Percentiles rank a stretch among this genome's conserved stretches.
Evolutionary conservation across 2,797 vertebrate genomes (phyloP).

Genomic region (Myotis myotis): DNA sequence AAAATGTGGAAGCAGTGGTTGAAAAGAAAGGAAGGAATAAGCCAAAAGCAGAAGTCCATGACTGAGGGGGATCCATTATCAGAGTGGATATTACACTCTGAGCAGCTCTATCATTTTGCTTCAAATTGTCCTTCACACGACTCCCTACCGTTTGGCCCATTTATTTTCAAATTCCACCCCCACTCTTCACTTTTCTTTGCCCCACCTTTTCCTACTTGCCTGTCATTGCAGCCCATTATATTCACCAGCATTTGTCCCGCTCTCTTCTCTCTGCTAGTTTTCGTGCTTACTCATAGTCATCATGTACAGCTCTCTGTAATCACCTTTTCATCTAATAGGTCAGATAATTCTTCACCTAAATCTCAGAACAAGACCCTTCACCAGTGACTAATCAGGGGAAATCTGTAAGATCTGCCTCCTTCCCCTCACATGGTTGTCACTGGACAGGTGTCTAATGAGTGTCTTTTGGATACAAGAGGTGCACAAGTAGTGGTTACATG

Average conservation of each 20-base stretch:
- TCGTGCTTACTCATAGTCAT: fast-evolving
- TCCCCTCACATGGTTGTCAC: not conserved
- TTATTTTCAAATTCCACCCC: not conserved
- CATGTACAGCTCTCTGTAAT: too few species aligned
- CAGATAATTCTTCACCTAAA: not conserved
- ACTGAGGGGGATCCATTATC: not conserved
- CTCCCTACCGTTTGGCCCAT: not conserved
- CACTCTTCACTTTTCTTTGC: not conserved
- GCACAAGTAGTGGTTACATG: fast-evolving
- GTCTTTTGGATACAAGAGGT: not conserved
- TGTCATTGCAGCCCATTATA: fast-evolving
- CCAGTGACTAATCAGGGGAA: not conserved
- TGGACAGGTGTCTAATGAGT: not conserved
- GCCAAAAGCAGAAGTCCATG: not conserved
- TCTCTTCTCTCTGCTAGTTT: not conserved
- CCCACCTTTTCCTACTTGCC: not conserved
- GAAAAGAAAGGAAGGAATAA: not conserved
- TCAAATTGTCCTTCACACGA: not conserved
- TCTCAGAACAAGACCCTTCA: not conserved
- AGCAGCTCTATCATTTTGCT: not conserved
- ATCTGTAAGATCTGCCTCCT: fast-evolving
- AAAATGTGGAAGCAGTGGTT: not conserved
- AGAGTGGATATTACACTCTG: not conserved
- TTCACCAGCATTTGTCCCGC: fast-evolving
- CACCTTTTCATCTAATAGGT: not conserved